Percentiles rank a stretch among this genome's conserved stretches.
These are phyloP conservation scores for Malthinus flaveolus DNA, from an alignment of 2,888 invertebrate genomes.

Conservation along the genomic window DNA sequence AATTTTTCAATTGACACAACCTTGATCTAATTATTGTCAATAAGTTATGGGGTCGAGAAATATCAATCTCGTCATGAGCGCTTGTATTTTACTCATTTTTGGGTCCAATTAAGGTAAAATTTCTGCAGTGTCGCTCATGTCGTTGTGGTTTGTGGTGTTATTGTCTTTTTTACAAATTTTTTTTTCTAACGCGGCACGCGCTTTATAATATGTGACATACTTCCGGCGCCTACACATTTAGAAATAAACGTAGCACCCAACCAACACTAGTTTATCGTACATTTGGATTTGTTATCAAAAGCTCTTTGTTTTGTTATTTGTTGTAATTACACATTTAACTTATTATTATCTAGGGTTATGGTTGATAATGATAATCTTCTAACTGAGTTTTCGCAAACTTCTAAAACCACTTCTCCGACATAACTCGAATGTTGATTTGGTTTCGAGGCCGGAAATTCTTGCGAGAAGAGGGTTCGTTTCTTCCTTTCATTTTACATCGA, in stretches of 20 bases:
- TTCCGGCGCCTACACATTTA: conserved; percentile 28
- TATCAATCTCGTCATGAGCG: not conserved
- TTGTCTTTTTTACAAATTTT: not conserved
- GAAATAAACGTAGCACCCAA: not conserved
- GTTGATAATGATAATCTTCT: conserved; percentile 2
- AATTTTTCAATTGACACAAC: conserved; percentile 5
- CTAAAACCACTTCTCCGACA: not conserved
- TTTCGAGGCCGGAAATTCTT: not conserved
- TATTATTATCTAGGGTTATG: conserved; percentile 4
- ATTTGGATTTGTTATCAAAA: conserved; percentile 1
- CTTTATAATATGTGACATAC: conserved; percentile 25
- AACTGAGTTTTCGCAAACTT: not conserved
- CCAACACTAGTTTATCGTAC: not conserved
- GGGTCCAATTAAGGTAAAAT: no score
- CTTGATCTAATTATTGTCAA: conserved; percentile 1
- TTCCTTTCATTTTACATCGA: not conserved
- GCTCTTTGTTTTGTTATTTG: not conserved
- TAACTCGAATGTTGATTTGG: not conserved
- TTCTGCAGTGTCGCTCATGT: no score
- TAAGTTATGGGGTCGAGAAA: not conserved
- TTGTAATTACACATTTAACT: not conserved
- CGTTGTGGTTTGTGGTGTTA: no score
- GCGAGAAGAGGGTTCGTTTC: not conserved
- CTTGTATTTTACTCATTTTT: no score
- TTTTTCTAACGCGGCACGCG: conserved; percentile 28